A percentile compares a stretch with the other conserved stretches of the same genome.
Conservation (phyloP, 1,140 invertebrate genomes). For the Sinella curviseta region DNA sequence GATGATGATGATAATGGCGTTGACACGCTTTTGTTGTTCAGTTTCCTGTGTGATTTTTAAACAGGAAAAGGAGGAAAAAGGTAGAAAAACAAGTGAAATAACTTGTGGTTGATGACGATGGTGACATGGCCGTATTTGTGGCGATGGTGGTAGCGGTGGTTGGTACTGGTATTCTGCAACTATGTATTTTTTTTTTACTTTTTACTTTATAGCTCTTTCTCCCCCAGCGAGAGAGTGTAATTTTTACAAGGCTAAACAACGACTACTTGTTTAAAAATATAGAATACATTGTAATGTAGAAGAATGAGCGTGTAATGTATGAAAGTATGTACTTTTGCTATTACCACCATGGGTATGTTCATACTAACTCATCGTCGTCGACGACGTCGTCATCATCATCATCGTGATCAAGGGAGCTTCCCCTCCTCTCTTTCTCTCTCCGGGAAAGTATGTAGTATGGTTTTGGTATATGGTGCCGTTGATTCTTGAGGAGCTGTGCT, state of each 20-base stretch:
- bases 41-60: no score
- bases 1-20: no score
- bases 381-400: not conserved
- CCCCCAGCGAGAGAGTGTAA: not conserved
- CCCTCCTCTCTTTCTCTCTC: not conserved
- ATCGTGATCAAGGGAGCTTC: slow-evolving; percentile 3
- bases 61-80: not conserved
- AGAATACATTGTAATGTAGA: not conserved
- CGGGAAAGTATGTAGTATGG: not conserved
- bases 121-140: no score
- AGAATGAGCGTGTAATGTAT: no score
- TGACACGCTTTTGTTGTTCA: no score
- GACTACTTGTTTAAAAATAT: not conserved
- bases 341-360: no score
- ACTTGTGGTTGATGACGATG: no score
- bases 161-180: not conserved
- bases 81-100: not conserved
- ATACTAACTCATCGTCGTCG: not conserved
- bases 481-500: no score
- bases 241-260: not conserved
- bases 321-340: no score
- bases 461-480: no score
- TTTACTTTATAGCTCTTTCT: not conserved
- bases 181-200: not conserved
- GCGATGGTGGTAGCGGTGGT: not conserved